A percentile compares a stretch with the other conserved stretches of the same genome.
Evolutionary conservation across 2,113 vertebrate species (phyloP).

Genomic region (Eleginops maclovinus): DNA sequence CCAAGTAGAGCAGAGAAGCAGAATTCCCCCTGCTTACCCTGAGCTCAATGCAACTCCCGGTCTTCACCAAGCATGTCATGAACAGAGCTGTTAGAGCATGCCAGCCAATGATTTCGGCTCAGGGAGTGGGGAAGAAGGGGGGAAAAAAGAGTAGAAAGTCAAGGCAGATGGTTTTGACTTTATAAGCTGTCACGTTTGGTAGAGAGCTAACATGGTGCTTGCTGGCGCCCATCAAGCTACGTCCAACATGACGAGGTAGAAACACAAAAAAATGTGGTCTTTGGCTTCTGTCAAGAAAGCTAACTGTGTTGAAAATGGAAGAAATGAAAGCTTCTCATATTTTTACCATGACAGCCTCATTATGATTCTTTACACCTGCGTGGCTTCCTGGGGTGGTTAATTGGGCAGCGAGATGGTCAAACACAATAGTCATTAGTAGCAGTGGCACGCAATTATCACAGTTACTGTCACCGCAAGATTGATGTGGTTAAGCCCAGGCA

Average conservation of each 20-base stretch:
- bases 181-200: constrained; percentile 33
- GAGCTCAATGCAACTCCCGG: constrained; percentile 68
- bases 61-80: constrained; percentile 71
- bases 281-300: constrained; percentile 37
- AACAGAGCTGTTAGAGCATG: constrained; percentile 58
- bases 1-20: constrained; percentile 77
- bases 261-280: neutral
- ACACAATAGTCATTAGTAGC: constrained; percentile 69
- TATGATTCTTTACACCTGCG: constrained; percentile 57
- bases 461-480: constrained; percentile 74
- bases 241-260: neutral
- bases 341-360: constrained; percentile 40
- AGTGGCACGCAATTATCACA: constrained; percentile 66
- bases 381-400: constrained; percentile 52
- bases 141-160: constrained; percentile 21
- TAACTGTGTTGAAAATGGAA: constrained; percentile 25
- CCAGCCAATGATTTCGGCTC: constrained; percentile 61
- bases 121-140: constrained; percentile 12
- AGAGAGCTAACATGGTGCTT: constrained; percentile 24
- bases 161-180: constrained; percentile 62
- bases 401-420: constrained; percentile 69
- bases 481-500: constrained; percentile 67
- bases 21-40: constrained; percentile 73
- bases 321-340: constrained; percentile 25
- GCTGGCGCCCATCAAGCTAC: neutral